Conservation (phyloP, 92 coral and sea anemone species). For the Heteractis magnifica region DNA sequence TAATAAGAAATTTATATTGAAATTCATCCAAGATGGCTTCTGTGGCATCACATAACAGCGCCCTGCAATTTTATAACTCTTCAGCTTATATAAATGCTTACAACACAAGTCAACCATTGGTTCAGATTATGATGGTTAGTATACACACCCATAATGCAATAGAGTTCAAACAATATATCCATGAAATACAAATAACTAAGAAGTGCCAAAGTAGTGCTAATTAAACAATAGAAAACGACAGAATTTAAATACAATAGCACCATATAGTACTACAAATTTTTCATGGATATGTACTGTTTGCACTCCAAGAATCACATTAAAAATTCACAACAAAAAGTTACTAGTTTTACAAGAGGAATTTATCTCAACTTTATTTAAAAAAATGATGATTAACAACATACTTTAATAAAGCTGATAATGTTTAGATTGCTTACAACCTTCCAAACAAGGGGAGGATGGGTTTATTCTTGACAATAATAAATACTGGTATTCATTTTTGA, state of each 20-base stretch:
- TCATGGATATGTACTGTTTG: background rate
- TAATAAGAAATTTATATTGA: background rate
- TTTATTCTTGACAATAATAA: background rate
- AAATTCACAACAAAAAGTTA: background rate
- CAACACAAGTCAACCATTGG: background rate
- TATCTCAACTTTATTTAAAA: background rate
- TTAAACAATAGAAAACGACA: too few species aligned
- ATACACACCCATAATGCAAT: background rate
- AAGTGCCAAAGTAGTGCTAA: background rate
- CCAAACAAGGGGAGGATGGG: background rate
- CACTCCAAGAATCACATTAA: background rate
- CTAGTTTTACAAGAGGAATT: background rate
- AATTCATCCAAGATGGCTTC: background rate
- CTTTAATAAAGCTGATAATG: background rate
- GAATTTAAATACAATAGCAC: background rate
- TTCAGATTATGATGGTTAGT: background rate
- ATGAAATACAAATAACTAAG: background rate
- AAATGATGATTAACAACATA: background rate
- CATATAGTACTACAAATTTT: background rate
- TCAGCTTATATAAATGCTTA: background rate
- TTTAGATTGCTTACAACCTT: background rate
- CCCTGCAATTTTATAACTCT: background rate
- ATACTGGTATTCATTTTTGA: background rate
- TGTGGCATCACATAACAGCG: background rate
- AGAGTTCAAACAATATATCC: background rate